phyloP scores from a whole-genome alignment of 2,113 vertebrate genomes.

The Phalacrocorax brasilianus region DNA sequence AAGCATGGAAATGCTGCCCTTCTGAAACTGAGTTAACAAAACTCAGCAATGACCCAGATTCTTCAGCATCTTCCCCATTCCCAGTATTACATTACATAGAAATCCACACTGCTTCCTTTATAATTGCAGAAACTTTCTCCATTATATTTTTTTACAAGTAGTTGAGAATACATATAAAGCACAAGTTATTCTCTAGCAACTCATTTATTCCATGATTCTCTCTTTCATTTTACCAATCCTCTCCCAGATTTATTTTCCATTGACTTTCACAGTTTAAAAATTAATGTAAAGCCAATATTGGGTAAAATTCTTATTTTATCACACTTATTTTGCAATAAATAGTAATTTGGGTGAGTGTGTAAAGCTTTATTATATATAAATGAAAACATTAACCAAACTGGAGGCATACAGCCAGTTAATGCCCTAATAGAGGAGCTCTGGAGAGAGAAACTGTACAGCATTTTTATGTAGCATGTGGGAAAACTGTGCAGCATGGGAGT shows the following conservation, averaged over 20 bases:
- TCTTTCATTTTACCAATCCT: conserved; percentile 27
- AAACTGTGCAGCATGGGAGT: conserved; percentile 64
- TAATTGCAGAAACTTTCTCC: not conserved
- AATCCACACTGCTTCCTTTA: conserved; percentile 25
- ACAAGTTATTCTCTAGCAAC: not conserved
- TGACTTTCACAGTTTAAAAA: conserved; percentile 57
- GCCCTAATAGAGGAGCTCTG: conserved; percentile 42
- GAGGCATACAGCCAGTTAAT: conserved; percentile 52
- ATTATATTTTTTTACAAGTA: conserved; percentile 7
- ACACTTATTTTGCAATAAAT: conserved; percentile 31
- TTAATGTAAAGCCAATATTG: conserved; percentile 40
- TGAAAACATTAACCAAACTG: conserved; percentile 52
- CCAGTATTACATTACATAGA: not conserved
- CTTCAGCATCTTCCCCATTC: not conserved
- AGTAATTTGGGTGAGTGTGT: not conserved
- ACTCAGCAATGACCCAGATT: not conserved
- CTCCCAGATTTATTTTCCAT: conserved; percentile 42
- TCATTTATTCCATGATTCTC: conserved; percentile 25
- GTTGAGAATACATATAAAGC: conserved; percentile 21
- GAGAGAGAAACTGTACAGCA: conserved; percentile 57
- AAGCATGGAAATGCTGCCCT: not conserved
- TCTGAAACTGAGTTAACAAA: not conserved
- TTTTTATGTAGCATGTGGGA: conserved; percentile 72
- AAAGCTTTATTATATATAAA: conserved; percentile 47
- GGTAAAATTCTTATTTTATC: conserved; percentile 41